A percentile compares a stretch with the other conserved stretches of the same genome.
phyloP scores from a whole-genome alignment of 2,888 invertebrate species.

The Yponomeuta cagnagella region DNA sequence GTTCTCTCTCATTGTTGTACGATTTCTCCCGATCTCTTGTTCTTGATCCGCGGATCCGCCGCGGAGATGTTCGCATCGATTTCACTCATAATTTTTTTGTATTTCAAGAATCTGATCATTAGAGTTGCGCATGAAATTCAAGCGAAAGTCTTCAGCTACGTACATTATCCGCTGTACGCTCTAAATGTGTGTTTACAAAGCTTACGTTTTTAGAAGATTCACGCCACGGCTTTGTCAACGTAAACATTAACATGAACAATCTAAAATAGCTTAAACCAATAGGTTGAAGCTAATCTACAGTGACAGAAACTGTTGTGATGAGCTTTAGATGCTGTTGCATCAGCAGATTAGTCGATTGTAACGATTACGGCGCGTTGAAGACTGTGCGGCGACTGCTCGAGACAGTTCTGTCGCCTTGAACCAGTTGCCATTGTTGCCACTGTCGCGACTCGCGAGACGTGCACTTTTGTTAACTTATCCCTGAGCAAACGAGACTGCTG shows the following conservation, averaged over 20 bases:
- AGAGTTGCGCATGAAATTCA: not conserved
- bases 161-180: not conserved
- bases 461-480: not conserved
- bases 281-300: not conserved
- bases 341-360: not conserved
- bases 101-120: not conserved
- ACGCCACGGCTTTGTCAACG: not conserved
- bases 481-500: not conserved
- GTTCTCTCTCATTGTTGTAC: not conserved
- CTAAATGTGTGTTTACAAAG: not conserved
- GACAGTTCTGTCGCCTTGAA: constrained; percentile 44
- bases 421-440: constrained; percentile 43
- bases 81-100: not conserved
- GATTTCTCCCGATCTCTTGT: not conserved
- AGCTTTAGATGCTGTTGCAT: not conserved
- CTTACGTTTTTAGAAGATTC: not conserved
- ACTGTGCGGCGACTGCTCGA: constrained; percentile 25
- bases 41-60: not conserved
- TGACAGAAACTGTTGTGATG: not conserved
- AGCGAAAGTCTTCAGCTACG: not conserved
- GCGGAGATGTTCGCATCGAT: not conserved
- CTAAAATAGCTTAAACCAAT: not conserved
- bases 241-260: not conserved
- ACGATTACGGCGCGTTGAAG: not conserved
- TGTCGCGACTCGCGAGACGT: not conserved